Percentiles rank a stretch among this genome's conserved stretches.
These are phyloP conservation scores for Pocillopora verrucosa DNA, from an alignment of 64 coral and sea anemone genomes.

Conservation along the genomic window DNA sequence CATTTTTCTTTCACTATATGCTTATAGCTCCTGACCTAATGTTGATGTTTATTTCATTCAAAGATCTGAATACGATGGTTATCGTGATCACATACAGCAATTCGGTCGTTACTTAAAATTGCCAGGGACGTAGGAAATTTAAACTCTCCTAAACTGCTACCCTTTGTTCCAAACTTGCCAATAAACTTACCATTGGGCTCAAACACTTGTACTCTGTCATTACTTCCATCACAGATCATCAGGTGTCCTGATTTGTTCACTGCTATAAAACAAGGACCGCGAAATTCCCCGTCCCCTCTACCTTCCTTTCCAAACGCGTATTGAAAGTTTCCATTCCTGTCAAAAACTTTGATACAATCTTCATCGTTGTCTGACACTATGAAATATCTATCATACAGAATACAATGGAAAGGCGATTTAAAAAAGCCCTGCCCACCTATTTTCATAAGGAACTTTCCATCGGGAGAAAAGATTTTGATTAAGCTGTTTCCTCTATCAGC, in stretches of 20 bases:
- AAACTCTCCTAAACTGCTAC: conserved; percentile 21
- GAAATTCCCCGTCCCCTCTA: conserved; percentile 19
- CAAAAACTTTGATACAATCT: conserved; percentile 45
- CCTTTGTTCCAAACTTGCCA: conserved; percentile 52
- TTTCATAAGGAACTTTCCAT: conserved; percentile 45
- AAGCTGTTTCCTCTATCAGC: conserved; percentile 40
- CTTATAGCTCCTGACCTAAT: too few species aligned
- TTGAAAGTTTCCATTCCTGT: conserved; percentile 31
- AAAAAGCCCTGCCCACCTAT: not conserved
- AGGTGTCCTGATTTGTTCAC: conserved; percentile 53
- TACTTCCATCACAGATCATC: conserved; percentile 52
- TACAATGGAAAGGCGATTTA: conserved; percentile 33
- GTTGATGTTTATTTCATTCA: too few species aligned
- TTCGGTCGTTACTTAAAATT: too few species aligned
- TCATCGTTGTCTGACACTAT: conserved; percentile 36
- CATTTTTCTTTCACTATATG: too few species aligned
- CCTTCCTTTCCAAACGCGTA: conserved; percentile 28
- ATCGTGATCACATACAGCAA: too few species aligned
- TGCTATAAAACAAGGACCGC: conserved; percentile 26
- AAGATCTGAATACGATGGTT: too few species aligned
- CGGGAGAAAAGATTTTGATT: conserved; percentile 46
- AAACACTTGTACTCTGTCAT: conserved; percentile 50
- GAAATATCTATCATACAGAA: conserved; percentile 25
- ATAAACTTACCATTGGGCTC: conserved; percentile 47
- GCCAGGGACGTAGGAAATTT: not conserved